These are phyloP conservation scores for Thalpophila matura DNA, from an alignment of 2,888 invertebrate genomes.

Conservation along the genomic window DNA sequence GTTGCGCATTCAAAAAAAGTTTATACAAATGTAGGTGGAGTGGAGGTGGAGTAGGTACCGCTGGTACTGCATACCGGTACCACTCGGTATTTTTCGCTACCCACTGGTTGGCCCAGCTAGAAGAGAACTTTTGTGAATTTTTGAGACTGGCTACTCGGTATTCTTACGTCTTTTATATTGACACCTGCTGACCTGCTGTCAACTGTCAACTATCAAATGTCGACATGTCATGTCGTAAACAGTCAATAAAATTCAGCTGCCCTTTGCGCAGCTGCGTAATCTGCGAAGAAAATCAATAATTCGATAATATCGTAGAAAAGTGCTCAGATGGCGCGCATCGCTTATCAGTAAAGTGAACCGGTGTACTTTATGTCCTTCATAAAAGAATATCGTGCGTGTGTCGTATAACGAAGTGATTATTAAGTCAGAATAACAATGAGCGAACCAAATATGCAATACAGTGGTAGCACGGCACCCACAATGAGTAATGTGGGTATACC, in stretches of 20 bases:
- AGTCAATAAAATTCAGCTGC: conserved; percentile 12
- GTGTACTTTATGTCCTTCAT: conserved; percentile 50
- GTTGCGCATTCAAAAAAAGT: no score
- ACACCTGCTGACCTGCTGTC: no score
- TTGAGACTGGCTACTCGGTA: no score
- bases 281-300: conserved; percentile 43
- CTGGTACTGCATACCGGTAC: no score
- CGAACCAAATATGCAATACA: conserved; percentile 76
- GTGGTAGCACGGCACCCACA: conserved; percentile 54
- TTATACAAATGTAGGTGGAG: no score
- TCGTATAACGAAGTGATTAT: conserved; percentile 51
- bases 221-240: no score
- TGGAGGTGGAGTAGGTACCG: no score
- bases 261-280: conserved; percentile 47
- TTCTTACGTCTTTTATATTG: no score
- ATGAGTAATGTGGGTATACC: conserved; percentile 55
- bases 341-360: conserved; percentile 69
- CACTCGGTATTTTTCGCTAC: no score
- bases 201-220: no score
- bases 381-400: conserved; percentile 44
- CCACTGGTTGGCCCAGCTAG: no score
- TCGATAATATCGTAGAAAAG: conserved; percentile 30
- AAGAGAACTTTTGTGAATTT: no score
- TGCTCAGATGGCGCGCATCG: conserved; percentile 58
- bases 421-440: conserved; percentile 72